phyloP scores from a whole-genome alignment of 2,113 vertebrate species.

The Rousettus leschenaultii region DNA sequence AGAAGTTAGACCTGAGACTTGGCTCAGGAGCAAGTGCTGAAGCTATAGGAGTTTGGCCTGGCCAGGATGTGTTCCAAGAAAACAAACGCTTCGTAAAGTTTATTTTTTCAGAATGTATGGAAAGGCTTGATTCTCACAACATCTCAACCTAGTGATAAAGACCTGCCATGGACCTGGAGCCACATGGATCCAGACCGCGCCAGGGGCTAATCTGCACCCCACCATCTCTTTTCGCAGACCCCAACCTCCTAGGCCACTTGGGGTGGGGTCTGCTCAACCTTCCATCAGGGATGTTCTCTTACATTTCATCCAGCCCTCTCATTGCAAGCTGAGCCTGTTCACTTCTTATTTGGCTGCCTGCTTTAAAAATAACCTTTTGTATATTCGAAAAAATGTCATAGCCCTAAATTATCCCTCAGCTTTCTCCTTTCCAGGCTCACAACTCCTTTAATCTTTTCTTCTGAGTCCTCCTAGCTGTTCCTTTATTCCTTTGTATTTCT shows the following conservation, averaged over 20 bases:
- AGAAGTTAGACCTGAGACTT: not conserved
- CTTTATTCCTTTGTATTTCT: not conserved
- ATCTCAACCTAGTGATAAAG: not conserved
- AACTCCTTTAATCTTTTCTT: not conserved
- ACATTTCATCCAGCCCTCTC: not conserved
- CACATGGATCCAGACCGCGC: not conserved
- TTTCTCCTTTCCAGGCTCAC: not conserved
- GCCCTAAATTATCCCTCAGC: constrained; percentile 11
- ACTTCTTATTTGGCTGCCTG: not conserved
- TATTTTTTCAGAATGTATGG: not conserved
- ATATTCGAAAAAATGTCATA: constrained; percentile 23
- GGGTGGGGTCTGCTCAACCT: not conserved
- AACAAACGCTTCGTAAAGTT: not conserved
- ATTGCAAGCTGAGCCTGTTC: not conserved
- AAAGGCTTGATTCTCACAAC: not conserved
- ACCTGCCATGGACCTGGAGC: not conserved
- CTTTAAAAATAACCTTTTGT: constrained; percentile 61
- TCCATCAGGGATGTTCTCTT: not conserved
- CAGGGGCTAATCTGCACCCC: too few species aligned
- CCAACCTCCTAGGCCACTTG: accelerated
- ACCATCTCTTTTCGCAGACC: not conserved
- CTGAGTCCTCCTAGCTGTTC: not conserved
- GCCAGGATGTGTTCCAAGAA: not conserved
- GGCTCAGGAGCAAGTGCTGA: not conserved
- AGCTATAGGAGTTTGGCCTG: too few species aligned